These are phyloP conservation scores for Kryptopterus vitreolus DNA, from an alignment of 2,797 vertebrate genomes.

Conservation along the genomic window DNA sequence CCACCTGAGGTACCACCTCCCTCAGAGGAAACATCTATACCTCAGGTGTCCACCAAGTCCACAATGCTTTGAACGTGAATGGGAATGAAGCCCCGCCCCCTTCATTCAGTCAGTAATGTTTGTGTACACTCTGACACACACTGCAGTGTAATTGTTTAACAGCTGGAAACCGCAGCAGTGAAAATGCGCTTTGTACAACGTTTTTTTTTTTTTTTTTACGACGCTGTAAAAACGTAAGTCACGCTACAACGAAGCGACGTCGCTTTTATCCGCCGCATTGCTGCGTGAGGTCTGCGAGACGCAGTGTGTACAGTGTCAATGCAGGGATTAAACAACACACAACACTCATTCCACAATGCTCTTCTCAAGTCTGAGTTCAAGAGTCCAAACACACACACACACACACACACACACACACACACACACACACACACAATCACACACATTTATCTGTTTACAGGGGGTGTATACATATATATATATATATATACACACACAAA, in stretches of 20 bases:
- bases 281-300: neutral
- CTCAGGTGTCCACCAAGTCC: no score
- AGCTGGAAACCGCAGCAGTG: slow-evolving; percentile 11
- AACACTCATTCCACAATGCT: no score
- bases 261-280: neutral
- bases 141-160: neutral
- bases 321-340: neutral
- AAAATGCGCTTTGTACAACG: neutral
- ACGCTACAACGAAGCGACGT: neutral
- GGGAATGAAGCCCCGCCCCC: neutral
- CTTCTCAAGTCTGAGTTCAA: no score
- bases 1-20: no score
- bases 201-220: no score
- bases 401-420: no score
- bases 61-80: neutral
- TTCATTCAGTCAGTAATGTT: neutral
- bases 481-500: no score
- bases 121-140: neutral
- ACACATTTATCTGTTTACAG: no score
- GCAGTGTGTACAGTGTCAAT: neutral
- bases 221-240: slow-evolving; percentile 6
- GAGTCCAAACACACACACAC: no score
- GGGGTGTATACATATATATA: no score
- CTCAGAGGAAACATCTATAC: no score
- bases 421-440: no score